Evolutionary conservation across 2,888 invertebrate genomes (phyloP), one percentile per base, ranked within the genome.

Genomic region (Drosophila melanosoma): DNA sequence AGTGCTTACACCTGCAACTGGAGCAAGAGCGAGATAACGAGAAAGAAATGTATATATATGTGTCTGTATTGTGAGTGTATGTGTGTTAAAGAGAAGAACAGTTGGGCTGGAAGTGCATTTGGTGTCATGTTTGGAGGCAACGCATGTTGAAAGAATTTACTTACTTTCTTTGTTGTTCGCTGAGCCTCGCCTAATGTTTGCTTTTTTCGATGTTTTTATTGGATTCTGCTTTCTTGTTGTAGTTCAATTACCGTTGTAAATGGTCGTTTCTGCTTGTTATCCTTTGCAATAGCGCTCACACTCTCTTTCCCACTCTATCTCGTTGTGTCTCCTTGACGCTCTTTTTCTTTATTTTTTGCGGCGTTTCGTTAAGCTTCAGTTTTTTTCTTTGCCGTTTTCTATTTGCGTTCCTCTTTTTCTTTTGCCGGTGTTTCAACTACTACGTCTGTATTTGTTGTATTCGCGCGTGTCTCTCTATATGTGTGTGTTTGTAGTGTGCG

Each of bases 81-180:
- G 32, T 45, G 48, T 38, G 56, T 49, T 54, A 45, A 15, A 61
- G 54, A 65, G 57, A 52, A 60, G 56, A 54, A 65, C 56, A 59
- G 35, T 10, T 49, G 33, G 40, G 35, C 40, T 33, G 36, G n/a
- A 56, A 73, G 36, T 77, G 77, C 69, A 77, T 74, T 75, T 66
- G 60, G 48, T 48, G 68, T 82, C 87, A 75, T 84, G 69, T 87
- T 82, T 87, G 87, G 87, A 65, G 84, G 74, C 84, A 81, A 72
- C 73, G 73, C 73, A 79, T 62, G 69, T 70, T 79, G 67, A 52
- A 79, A 87, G 81, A 85, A 85, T 85, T 87, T 76, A 85, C 85
- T 85, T 85, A 85, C 85, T 85, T 85, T 87, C 85, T 85, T 87
- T 84, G 79, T 80, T 71, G 74, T 67, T 79, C 58, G 56, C 69